These are phyloP conservation scores for Aelia acuminata DNA, from an alignment of 2,888 invertebrate genomes.

Conservation along the genomic window DNA sequence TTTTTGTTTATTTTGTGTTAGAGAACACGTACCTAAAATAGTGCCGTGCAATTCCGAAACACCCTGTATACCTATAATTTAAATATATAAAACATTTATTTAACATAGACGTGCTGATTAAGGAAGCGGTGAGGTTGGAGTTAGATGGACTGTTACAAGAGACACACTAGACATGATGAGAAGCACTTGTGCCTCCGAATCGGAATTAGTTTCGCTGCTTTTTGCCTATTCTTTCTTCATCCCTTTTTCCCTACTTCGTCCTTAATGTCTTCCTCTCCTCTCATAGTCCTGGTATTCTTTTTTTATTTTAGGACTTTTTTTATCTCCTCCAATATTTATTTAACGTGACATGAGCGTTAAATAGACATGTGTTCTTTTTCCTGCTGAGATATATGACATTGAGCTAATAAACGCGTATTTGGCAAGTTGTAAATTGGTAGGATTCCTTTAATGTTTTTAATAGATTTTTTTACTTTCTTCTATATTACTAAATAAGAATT, in stretches of 20 bases:
- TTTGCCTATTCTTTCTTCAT: constrained; percentile 18
- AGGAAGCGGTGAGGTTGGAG: background rate
- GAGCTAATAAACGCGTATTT: background rate
- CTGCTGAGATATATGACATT: background rate
- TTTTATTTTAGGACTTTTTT: constrained; percentile 21
- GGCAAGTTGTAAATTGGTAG: background rate
- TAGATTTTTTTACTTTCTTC: too few relatives aligned
- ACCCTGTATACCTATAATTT: too few relatives aligned
- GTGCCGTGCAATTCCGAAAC: too few relatives aligned
- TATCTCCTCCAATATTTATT: background rate
- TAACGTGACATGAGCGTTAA: background rate
- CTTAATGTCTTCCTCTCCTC: constrained; percentile 31
- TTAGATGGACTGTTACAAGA: too few relatives aligned
- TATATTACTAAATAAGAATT: too few relatives aligned
- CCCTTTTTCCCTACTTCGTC: background rate
- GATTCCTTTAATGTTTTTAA: background rate
- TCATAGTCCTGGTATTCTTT: background rate
- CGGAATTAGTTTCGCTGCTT: constrained; percentile 37
- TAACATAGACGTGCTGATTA: background rate
- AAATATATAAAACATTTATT: background rate
- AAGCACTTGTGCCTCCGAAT: constrained; percentile 35
- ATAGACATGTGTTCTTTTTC: background rate
- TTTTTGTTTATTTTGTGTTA: too few relatives aligned
- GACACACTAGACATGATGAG: background rate
- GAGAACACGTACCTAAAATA: too few relatives aligned